These are phyloP conservation scores for Mastacembelus armatus DNA, from an alignment of 2,797 vertebrate genomes.

Conservation along the genomic window DNA sequence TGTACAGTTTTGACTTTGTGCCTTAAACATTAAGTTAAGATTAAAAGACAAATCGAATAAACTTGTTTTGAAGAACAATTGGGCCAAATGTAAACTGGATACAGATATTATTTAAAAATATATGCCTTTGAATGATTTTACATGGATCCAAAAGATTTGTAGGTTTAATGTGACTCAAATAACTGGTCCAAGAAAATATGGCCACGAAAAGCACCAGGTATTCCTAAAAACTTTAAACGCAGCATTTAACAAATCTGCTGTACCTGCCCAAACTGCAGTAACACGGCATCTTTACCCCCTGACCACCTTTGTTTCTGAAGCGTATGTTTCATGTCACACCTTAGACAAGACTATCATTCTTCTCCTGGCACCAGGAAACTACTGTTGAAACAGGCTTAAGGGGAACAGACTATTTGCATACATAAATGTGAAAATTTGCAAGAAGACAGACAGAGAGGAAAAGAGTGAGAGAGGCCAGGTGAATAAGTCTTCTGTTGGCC, in stretches of 20 bases:
- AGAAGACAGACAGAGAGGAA: constrained; percentile 77
- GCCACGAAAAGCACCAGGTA: not conserved
- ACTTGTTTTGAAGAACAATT: not conserved
- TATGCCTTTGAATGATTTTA: not conserved
- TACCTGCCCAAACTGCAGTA: constrained; percentile 7
- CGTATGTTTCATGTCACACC: constrained; percentile 36
- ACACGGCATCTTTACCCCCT: not conserved
- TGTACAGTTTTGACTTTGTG: not conserved
- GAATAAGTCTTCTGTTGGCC: constrained; percentile 83
- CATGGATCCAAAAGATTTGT: not conserved
- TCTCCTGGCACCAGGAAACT: constrained; percentile 73
- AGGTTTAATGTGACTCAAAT: not conserved
- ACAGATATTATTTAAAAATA: not conserved
- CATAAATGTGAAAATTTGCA: constrained; percentile 84
- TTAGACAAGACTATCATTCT: constrained; percentile 71
- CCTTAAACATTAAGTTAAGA: not conserved
- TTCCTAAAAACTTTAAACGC: not conserved
- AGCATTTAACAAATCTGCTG: not conserved
- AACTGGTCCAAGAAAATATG: not conserved
- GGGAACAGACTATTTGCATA: constrained; percentile 80
- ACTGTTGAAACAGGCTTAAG: constrained; percentile 69
- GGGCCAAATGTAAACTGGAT: not conserved
- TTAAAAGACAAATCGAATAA: not conserved
- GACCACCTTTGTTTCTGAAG: constrained; percentile 29
- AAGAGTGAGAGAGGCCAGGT: constrained; percentile 72